These are phyloP conservation scores for Callocephalon fimbriatum DNA, from an alignment of 2,113 vertebrate species.

Conservation along the genomic window DNA sequence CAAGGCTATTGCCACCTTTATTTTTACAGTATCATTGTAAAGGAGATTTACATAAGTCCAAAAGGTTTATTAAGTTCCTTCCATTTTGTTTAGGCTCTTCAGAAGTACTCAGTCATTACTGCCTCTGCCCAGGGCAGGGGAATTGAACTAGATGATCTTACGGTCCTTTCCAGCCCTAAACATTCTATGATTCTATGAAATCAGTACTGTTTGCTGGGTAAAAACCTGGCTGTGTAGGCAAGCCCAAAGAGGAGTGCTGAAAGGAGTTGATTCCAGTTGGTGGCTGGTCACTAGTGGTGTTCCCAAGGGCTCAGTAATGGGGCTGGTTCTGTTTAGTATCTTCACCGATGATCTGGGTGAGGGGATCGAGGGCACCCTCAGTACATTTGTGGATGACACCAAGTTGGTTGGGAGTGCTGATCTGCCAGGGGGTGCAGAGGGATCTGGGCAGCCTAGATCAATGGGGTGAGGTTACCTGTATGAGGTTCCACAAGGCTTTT, in stretches of 20 bases:
- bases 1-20: neutral
- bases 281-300: neutral
- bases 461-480: neutral
- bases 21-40: conserved; percentile 17
- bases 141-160: neutral
- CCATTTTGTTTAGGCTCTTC: conserved; percentile 59
- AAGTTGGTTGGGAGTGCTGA: neutral
- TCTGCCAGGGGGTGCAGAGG: neutral
- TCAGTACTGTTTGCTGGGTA: neutral
- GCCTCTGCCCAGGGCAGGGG: neutral
- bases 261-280: neutral
- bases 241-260: neutral
- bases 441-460: neutral
- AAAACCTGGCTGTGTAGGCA: neutral
- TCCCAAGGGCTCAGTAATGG: neutral
- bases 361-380: neutral
- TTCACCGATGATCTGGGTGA: neutral
- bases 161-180: neutral
- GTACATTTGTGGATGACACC: neutral
- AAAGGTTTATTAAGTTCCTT: conserved; percentile 60
- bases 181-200: neutral
- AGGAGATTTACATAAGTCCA: conserved; percentile 50
- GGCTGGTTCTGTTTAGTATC: neutral
- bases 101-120: conserved; percentile 54
- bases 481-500: neutral